Evolutionary conservation across 2,113 vertebrate species (phyloP), one percentile per base, ranked within the genome.

Genomic region (Oceanodroma tethys): DNA sequence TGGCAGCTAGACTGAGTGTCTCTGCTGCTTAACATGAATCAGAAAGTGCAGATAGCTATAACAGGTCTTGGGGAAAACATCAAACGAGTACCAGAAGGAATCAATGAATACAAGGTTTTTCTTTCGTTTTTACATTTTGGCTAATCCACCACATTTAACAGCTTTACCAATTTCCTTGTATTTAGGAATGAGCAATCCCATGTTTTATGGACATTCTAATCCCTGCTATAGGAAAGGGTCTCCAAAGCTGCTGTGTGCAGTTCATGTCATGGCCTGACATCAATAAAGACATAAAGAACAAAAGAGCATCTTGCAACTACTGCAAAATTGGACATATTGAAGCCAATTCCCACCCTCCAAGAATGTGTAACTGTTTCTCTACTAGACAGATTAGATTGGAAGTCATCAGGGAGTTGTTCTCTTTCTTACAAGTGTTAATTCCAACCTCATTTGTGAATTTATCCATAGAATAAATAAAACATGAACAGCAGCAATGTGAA

Each of bases 271-370:
- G 89, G 74, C 58, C 94, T 96, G 95, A 86, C 88, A 91, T 96
- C 93, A 96, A 66, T 95, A 97, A 97, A 96, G 81, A 75, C 83
- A 67, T 89, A 94, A 95, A 97, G 90, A 96, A 88, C 93, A 97
- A 97, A 97, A 85, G 50, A 93, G 42, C 40, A 48, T 36, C 16
- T 43, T 93, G 83, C 47, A 95, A 53, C 68, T 89, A 38, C 52
- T 82, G 73, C 85, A 78, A 22, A 27, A 92, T 94, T 32, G 22
- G 21, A 48, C 40, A 16, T 58, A 38, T 2, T 83, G 75, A 74
- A 88, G 72, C 40, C 67, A 81, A 6, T 58, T 22, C 56, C 19
- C 58, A 29, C 62, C 5, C 53, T 32, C 43, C 43, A 90, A 36
- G n/a, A 82, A 45, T 38, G 12, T 43, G 40, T 73, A 52, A n/a